A percentile compares a stretch with the other conserved stretches of the same genome.
Evolutionary conservation across 1,140 invertebrate species (phyloP).

Genomic region (Heliconius hermathena): DNA sequence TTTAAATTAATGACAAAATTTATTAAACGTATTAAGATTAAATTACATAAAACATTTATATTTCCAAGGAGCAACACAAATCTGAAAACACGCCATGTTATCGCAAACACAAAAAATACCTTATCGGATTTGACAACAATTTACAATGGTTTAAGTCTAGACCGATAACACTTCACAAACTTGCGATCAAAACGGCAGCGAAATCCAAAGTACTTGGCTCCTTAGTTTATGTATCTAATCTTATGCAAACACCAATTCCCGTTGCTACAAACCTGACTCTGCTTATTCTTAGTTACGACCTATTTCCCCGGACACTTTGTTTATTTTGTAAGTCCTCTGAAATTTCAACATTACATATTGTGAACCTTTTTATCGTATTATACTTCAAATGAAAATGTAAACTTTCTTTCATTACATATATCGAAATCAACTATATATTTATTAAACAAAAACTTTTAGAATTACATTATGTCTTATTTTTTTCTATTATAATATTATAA

Average conservation of each 20-base stretch:
- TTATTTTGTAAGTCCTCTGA: slow-evolving; percentile 50
- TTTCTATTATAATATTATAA: neutral
- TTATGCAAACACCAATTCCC: slow-evolving; percentile 51
- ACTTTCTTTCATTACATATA: neutral
- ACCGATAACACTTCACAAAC: slow-evolving; percentile 19
- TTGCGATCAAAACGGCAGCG: slow-evolving; percentile 17
- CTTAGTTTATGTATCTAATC: slow-evolving; percentile 58
- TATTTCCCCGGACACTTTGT: slow-evolving; percentile 47
- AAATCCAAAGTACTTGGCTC: slow-evolving; percentile 33
- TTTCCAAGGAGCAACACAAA: neutral
- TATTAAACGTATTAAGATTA: neutral
- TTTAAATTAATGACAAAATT: neutral
- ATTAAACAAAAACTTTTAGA: neutral
- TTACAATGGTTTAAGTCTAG: slow-evolving; percentile 14
- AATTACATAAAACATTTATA: neutral
- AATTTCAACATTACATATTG: slow-evolving; percentile 28
- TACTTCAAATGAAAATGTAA: neutral
- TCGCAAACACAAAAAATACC: neutral
- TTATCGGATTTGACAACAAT: slow-evolving; percentile 11
- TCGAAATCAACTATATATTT: neutral
- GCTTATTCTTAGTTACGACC: slow-evolving; percentile 62
- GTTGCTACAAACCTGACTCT: slow-evolving; percentile 47
- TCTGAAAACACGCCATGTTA: neutral
- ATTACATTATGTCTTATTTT: neutral
- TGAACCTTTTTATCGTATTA: slow-evolving; percentile 3